Evolutionary conservation across 2,888 invertebrate genomes (phyloP).

Genomic region (Phragmatobia fuliginosa): DNA sequence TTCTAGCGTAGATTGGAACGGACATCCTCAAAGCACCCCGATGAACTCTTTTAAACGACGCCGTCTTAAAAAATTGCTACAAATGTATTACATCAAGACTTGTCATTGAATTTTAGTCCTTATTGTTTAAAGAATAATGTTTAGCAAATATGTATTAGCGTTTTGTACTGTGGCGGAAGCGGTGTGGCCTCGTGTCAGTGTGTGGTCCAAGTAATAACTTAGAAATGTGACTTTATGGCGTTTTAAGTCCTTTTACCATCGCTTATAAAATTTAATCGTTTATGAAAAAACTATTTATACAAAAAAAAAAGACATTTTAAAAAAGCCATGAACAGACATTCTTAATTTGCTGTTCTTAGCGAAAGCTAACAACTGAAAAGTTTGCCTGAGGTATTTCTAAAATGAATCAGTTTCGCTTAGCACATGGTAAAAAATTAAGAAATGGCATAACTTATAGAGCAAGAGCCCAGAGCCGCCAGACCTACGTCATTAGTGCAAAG

Average conservation of each 20-base stretch:
- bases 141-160: slow-evolving; percentile 29
- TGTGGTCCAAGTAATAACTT: slow-evolving; percentile 55
- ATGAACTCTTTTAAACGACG: slow-evolving; percentile 74
- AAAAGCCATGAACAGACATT: too few species aligned
- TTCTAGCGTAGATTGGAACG: slow-evolving; percentile 51
- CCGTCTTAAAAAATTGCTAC: slow-evolving; percentile 58
- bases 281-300: too few species aligned
- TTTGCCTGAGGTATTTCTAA: too few species aligned
- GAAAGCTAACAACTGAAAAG: too few species aligned
- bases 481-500: too few species aligned
- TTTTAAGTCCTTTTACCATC: background rate
- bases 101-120: slow-evolving; percentile 37
- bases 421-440: too few species aligned
- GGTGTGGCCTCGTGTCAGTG: slow-evolving; percentile 65
- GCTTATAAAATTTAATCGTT: too few species aligned
- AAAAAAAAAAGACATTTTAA: too few species aligned
- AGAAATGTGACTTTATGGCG: slow-evolving; percentile 20
- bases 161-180: slow-evolving; percentile 67
- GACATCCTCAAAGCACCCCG: slow-evolving; percentile 72
- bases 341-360: too few species aligned
- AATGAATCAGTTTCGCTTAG: too few species aligned
- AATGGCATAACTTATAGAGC: too few species aligned
- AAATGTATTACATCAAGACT: slow-evolving; percentile 2
- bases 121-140: slow-evolving; percentile 42
- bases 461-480: too few species aligned